Conservation (phyloP, 2,888 invertebrate genomes). For the Scaptomyza reducta region DNA sequence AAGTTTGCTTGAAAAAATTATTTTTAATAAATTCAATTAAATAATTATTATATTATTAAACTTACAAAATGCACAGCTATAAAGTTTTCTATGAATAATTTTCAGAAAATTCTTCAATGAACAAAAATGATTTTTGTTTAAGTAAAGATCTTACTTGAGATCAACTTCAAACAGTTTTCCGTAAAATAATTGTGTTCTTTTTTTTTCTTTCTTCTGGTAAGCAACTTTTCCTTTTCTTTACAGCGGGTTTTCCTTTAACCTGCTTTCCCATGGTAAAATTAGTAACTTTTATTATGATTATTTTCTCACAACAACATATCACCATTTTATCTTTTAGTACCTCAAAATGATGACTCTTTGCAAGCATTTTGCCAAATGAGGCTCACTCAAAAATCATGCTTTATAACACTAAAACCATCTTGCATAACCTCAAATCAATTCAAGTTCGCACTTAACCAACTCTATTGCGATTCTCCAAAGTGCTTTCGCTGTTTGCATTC, state of each 20-base stretch:
- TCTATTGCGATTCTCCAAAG: constrained; percentile 25
- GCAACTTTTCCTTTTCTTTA: background rate
- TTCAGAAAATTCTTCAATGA: too few relatives aligned
- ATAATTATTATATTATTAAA: background rate
- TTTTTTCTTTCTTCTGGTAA: background rate
- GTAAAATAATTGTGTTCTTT: too few relatives aligned
- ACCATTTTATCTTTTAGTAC: background rate
- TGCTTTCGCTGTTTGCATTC: constrained; percentile 36
- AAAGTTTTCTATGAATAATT: too few relatives aligned
- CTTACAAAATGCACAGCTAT: too few relatives aligned
- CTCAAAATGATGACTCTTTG: background rate
- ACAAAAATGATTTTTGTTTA: too few relatives aligned
- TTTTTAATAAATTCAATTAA: background rate
- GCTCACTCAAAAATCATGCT: background rate
- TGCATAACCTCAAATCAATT: constrained; percentile 34
- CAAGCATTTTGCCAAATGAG: background rate
- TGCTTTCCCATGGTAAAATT: background rate
- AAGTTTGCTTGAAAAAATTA: background rate
- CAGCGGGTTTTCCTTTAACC: background rate
- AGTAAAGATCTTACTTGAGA: too few relatives aligned
- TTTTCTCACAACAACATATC: background rate
- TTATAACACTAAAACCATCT: constrained; percentile 19
- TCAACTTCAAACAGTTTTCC: too few relatives aligned
- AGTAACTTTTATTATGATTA: background rate
- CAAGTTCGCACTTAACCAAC: constrained; percentile 35